Base-by-base conservation (phyloP, 2,888 invertebrate species). In the Caradrina clavipalpis region DNA sequence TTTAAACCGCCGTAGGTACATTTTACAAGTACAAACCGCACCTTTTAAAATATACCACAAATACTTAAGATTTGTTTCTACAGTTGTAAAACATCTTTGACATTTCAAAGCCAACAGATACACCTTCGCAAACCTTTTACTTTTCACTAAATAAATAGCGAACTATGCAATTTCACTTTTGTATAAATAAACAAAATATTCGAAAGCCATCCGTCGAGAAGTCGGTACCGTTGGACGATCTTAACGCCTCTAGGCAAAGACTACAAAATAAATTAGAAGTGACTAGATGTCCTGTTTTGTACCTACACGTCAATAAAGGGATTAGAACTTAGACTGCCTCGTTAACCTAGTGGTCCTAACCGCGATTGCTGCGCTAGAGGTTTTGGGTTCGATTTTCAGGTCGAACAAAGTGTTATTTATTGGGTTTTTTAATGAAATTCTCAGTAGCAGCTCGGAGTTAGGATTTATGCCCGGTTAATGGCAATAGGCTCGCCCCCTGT, bases 181-280 rank as follows among this genome's bases (percentile, higher is more conserved):
- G 69, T 74, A 67, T 67, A 67, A n/a, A n/a, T 72, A 73, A 82
- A 86, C 62, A 80, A 78, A 79, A 80, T 73, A 86, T 88, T 91
- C 75, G 92, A 92, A 92, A 93, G 92, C 86, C 73, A 76, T 85
- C 76, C 84, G 86, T 76, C 80, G 86, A 77, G 80, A 73, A 87
- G 83, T 75, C 73, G 75, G 90, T 91, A 85, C 86, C 90, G 88
- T 89, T 89, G 82, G 76, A 76, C 86, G 88, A 88, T 87, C 88
- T 89, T 90, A 89, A 89, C 89, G 78, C 68, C 49, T 64, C 53
- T 70, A 62, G 21, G 49, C 50, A 61, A 50, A 73, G 73, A 82
- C n/a, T 54, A 65, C 61, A 26, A 35, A 70, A 62, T 69, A 35
- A 47, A 8, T 10, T 26, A 77, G 81, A 80, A 51, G 6, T 5